Conservation (phyloP, 2,113 vertebrate species). For the Sus scrofa region DNA sequence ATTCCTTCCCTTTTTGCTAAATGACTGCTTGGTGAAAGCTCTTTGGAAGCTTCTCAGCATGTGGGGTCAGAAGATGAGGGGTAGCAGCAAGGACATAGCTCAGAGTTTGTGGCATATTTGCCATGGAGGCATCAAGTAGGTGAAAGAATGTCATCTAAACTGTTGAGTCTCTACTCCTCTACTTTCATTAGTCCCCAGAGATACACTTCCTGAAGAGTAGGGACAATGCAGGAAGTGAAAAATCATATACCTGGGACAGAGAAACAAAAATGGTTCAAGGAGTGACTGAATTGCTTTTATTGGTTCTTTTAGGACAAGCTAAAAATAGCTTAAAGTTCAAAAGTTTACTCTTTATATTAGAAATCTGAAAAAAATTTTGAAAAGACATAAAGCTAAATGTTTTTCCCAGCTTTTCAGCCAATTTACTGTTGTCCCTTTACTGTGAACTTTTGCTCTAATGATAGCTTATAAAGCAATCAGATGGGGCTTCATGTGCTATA, state of each 20-base stretch:
- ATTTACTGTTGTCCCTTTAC: slow-evolving; percentile 39
- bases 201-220: neutral
- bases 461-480: neutral
- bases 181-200: neutral
- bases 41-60: neutral
- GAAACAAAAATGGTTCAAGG: neutral
- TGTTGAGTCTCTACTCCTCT: neutral
- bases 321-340: slow-evolving; percentile 67
- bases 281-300: slow-evolving; percentile 13
- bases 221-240: neutral
- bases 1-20: neutral
- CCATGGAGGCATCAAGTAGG: neutral
- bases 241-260: neutral
- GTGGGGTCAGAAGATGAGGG: neutral
- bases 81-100: neutral
- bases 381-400: slow-evolving; percentile 57
- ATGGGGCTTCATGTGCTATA: neutral
- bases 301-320: slow-evolving; percentile 59
- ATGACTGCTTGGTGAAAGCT: neutral
- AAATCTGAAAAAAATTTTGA: slow-evolving; percentile 13
- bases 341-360: slow-evolving; percentile 58
- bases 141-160: neutral
- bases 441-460: slow-evolving; percentile 41
- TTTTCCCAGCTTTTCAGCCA: neutral
- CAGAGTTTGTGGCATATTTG: neutral